Conservation (phyloP, 2,113 vertebrate species). For the Eurystomus gularis region DNA sequence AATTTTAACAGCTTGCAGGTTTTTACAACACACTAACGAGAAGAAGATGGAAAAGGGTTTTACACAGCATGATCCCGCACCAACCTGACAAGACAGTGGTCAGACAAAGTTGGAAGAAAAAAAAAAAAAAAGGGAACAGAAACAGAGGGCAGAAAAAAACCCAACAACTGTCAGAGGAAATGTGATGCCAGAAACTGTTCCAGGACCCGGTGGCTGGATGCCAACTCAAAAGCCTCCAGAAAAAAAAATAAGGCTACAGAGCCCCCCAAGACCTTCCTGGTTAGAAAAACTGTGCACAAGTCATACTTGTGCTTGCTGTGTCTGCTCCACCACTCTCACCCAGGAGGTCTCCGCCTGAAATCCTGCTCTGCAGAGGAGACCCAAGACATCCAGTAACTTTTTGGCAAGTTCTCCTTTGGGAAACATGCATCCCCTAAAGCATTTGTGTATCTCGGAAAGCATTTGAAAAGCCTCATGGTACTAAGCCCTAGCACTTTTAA, state of each 20-base stretch:
- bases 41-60: neutral
- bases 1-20: neutral
- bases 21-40: neutral
- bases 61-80: rapidly evolving
- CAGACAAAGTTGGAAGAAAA: neutral
- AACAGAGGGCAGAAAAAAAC: slow-evolving; percentile 9
- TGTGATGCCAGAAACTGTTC: neutral
- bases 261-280: neutral
- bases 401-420: slow-evolving; percentile 39
- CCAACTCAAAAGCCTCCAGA: neutral
- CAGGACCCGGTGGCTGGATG: neutral
- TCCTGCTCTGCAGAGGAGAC: slow-evolving; percentile 14
- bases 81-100: neutral
- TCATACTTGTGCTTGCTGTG: neutral
- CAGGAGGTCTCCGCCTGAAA: slow-evolving; percentile 1
- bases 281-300: neutral
- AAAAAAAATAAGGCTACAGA: neutral
- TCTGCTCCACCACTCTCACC: neutral
- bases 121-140: neutral
- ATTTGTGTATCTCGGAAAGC: neutral
- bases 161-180: slow-evolving; percentile 29
- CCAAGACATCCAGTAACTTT: slow-evolving; percentile 25
- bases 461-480: slow-evolving; percentile 34
- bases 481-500: slow-evolving; percentile 44
- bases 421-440: slow-evolving; percentile 45